Conservation (phyloP, 2,113 vertebrate genomes). For the Perca schrenkii region DNA sequence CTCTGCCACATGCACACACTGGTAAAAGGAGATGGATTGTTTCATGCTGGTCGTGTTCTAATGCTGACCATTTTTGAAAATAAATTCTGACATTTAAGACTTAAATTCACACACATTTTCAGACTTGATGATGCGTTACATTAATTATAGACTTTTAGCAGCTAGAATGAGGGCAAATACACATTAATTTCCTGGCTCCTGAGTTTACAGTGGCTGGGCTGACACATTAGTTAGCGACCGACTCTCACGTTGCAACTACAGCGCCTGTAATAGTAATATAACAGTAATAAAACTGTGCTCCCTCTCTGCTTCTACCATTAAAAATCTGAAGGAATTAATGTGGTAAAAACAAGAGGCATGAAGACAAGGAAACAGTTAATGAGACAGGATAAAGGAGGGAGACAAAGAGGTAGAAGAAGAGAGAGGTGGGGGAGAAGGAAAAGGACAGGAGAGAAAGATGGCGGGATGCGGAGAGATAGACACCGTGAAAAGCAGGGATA, state of each 20-base stretch:
- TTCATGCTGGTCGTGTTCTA: background rate
- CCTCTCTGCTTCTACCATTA: background rate
- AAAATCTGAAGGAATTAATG: background rate
- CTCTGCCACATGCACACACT: background rate
- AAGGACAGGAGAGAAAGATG: background rate
- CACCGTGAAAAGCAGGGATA: background rate
- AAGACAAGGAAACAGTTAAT: background rate
- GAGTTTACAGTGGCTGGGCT: background rate
- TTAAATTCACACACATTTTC: background rate
- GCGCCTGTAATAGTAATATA: background rate
- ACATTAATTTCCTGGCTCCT: background rate
- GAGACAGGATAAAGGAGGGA: background rate
- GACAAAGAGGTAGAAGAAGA: background rate
- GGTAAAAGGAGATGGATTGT: background rate
- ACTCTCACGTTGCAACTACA: background rate
- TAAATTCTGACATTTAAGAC: background rate
- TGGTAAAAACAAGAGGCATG: background rate
- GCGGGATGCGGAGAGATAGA: slow-evolving; percentile 23
- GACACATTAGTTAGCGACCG: background rate
- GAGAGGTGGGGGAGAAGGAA: background rate
- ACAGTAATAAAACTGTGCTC: background rate
- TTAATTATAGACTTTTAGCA: background rate
- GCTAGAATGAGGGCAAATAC: background rate
- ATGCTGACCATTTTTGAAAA: background rate
- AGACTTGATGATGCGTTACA: background rate